Evolutionary conservation across 2,113 vertebrate species (phyloP).

Genomic region (Colossoma macropomum): DNA sequence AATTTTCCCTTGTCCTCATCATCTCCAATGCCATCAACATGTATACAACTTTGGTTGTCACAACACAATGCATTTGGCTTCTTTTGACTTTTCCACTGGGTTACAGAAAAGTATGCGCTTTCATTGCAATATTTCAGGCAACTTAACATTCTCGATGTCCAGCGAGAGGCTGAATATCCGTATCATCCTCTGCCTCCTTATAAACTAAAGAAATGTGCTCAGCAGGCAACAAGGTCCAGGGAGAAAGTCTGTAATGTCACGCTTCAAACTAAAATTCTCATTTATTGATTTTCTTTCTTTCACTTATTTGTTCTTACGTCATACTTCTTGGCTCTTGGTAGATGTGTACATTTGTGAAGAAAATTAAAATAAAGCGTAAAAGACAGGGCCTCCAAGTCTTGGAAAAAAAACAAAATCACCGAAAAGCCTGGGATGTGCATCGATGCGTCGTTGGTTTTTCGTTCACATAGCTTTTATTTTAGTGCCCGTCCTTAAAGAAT

Average conservation of each 20-base stretch:
- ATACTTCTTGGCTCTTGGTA: constrained; percentile 58
- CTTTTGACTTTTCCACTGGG: constrained; percentile 55
- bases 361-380: constrained; percentile 66
- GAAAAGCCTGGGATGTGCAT: constrained; percentile 64
- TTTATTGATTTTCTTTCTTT: constrained; percentile 34
- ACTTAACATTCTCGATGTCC: constrained; percentile 72
- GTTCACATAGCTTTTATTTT: constrained; percentile 65
- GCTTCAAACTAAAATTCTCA: constrained; percentile 61
- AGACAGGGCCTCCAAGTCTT: constrained; percentile 61
- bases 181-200: constrained; percentile 51
- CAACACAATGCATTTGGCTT: constrained; percentile 76
- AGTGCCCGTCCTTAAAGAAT: constrained; percentile 62
- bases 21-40: constrained; percentile 5
- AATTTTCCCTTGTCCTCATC: constrained; percentile 1
- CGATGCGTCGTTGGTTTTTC: constrained; percentile 63
- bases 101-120: constrained; percentile 61
- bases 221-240: constrained; percentile 62
- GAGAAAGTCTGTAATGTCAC: constrained; percentile 64
- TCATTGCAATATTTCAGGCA: constrained; percentile 58
- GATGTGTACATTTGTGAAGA: constrained; percentile 55
- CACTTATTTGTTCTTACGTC: constrained; percentile 2
- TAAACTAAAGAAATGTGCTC: constrained; percentile 60
- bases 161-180: constrained; percentile 63
- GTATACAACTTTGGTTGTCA: constrained; percentile 74
- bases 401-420: constrained; percentile 56